A percentile compares a stretch with the other conserved stretches of the same genome.
These are phyloP conservation scores for Lasioglossum baleicum DNA, from an alignment of 1,140 invertebrate species.

Conservation along the genomic window DNA sequence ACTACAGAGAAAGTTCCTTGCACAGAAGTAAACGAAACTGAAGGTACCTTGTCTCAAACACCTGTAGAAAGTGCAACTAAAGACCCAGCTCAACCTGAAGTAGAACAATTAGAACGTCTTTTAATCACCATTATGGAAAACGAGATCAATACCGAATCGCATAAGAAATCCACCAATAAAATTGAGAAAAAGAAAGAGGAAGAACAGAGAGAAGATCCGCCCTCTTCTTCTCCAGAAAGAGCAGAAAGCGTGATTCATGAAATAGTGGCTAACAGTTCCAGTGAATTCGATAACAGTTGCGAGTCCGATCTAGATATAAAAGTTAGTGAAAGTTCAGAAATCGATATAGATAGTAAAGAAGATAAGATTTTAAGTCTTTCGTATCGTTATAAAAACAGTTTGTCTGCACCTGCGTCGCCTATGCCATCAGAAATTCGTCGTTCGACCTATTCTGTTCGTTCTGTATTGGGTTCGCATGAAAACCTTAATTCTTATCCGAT, in stretches of 20 bases:
- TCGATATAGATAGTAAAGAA: slow-evolving; percentile 34
- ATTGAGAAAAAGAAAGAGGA: slow-evolving; percentile 30
- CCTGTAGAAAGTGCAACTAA: slow-evolving; percentile 32
- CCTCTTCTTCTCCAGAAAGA: not conserved
- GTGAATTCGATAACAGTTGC: slow-evolving; percentile 30
- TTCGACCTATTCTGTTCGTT: slow-evolving; percentile 65
- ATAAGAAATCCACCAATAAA: slow-evolving; percentile 29
- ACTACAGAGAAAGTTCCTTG: slow-evolving; percentile 41
- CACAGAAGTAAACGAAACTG: slow-evolving; percentile 31
- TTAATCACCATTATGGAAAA: slow-evolving; percentile 74
- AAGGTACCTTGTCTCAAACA: slow-evolving; percentile 22
- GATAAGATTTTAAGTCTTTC: slow-evolving; percentile 44
- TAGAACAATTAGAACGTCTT: slow-evolving; percentile 72
- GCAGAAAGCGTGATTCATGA: slow-evolving; percentile 49
- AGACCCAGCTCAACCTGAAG: slow-evolving; percentile 61
- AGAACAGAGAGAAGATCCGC: not conserved
- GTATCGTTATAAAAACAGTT: slow-evolving; percentile 72
- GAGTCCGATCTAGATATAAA: slow-evolving; percentile 38
- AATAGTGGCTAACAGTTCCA: slow-evolving; percentile 6
- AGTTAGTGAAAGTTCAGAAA: slow-evolving; percentile 20
- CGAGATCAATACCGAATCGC: slow-evolving; percentile 58
- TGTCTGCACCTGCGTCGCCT: slow-evolving; percentile 73
- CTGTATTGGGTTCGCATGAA: slow-evolving; percentile 71
- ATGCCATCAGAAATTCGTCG: slow-evolving; percentile 60
- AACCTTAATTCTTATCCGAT: slow-evolving; percentile 70